Evolutionary conservation across 2,888 invertebrate genomes (phyloP), one percentile per base, ranked within the genome.

Genomic region (Tortrix viridana): DNA sequence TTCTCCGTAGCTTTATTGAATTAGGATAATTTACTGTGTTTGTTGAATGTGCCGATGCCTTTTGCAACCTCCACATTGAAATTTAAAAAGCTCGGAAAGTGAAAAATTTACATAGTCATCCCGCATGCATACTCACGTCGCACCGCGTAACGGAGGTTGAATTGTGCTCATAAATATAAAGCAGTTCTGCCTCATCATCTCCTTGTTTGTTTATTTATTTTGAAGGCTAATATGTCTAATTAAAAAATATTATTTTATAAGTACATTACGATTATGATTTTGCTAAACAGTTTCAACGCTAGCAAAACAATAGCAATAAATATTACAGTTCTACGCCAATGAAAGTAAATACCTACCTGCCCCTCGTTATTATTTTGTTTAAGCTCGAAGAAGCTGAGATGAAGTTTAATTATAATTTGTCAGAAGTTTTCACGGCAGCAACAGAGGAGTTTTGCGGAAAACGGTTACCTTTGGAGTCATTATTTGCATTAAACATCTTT

Each of bases 21-120:
- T 85, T 84, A 84, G 82, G 84, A 79, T 84, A 83, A 85, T 83
- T 84, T 81, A 81, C 80, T 77, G 80, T 84, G 80, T 84, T 84
- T 84, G 80, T 84, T 79, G 81, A 78, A 81, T 71, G 78, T 79
- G 69, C 74, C 74, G 67, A 73, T 70, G 74, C 76, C 74, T 79
- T 75, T 69, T 43, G 43, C 44, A 53, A 65, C 66, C 63, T 65
- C 49, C 48, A 41, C 54, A 41, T 58, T 58, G 49, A 61, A 61
- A 60, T 65, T 52, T 61, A 59, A 65, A 65, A 63, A 63, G 63
- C 52, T 58, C 43, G 58, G 52, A 53, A 58, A 63, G 63, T 63
- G 63, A 63, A 63, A 63, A 63, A 63, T 63, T 63, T 63, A 63
- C 63, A 63, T 63, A 63, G 58, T 53, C 57, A 63, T 63, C 63